Conservation (phyloP, 2,888 invertebrate species). For the Allolobophora icterica region DNA sequence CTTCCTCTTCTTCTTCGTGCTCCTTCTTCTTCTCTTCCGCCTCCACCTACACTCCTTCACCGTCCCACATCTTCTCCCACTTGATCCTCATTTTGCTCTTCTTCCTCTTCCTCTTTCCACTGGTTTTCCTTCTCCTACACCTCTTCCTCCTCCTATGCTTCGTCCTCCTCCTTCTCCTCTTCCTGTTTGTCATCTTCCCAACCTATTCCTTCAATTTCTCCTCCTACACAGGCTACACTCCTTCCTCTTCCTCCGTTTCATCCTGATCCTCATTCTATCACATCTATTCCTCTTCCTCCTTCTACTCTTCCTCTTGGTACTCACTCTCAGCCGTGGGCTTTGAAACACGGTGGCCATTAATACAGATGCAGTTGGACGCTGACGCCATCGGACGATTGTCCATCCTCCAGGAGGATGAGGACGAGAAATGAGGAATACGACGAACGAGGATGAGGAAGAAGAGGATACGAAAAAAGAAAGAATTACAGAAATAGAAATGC, state of each 20-base stretch:
- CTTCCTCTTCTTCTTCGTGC: too few relatives aligned
- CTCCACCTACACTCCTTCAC: neutral
- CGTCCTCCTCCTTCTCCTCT: neutral
- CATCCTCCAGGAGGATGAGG: neutral
- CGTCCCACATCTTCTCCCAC: neutral
- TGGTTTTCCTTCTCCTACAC: neutral
- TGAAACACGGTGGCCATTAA: neutral
- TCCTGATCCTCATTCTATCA: too few relatives aligned
- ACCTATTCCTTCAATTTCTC: neutral
- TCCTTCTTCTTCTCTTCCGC: neutral
- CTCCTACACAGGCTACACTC: neutral
- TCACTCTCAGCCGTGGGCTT: neutral
- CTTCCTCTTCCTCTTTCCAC: too few relatives aligned
- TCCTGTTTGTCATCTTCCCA: neutral
- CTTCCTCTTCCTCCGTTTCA: neutral
- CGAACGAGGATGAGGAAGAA: neutral
- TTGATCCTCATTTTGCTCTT: neutral
- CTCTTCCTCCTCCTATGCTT: neutral
- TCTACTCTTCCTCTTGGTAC: neutral
- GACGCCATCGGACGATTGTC: neutral
- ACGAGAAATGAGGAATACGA: neutral
- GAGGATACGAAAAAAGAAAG: neutral
- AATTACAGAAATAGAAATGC: neutral
- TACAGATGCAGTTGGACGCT: neutral
- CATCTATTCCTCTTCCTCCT: neutral